Base-by-base conservation (phyloP, 2,113 vertebrate species). In the Halichoeres trimaculatus region DNA sequence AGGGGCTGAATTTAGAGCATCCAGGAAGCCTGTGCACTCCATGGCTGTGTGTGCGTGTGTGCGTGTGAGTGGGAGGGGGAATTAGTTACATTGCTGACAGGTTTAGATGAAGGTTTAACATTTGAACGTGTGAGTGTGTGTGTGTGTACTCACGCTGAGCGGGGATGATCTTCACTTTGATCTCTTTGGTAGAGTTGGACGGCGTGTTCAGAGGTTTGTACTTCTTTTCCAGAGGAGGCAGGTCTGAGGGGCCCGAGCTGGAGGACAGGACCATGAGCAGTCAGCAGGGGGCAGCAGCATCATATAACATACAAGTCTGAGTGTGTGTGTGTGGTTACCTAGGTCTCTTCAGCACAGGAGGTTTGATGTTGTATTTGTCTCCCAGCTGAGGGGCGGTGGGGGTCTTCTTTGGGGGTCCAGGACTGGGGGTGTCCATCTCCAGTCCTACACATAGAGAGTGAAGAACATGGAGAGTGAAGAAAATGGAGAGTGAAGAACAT, bases 141-240 rank as follows among this genome's bases (percentile, higher is more conserved):
- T 38, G 11, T 0, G 35, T 22, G 24, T 35, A 92, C 97, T 95
- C 90, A 98, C 97, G 97, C 22, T 97, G 97, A 0, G 97, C 91
- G 0, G 97, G 97, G 78, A 99, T 99, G 85, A 99, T 95, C 89
- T 99, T 99, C 64, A 99, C 96, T 95, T 98, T 98, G 85, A 98
- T 98, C 86, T 99, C 97, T 91, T 98, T 99, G 91, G 96, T 87
- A 1, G 96, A 80, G 26, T 98, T 98, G 0, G 96, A 95, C 0
- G 96, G 95, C 0, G 89, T 97, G 80, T 98, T 98, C 0, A 99
- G 94, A 16, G 97, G 97, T 79, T 99, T 99, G 91, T 99, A 98
- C 51, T 97, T 99, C 76, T 98, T 99, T 92, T 99, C 97, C 4
- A 94, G 94, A 1, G 93, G 95, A 0, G 95, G 95, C 0, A 75